Evolutionary conservation across 2,797 vertebrate genomes (phyloP).

Genomic region (Euthynnus affinis): DNA sequence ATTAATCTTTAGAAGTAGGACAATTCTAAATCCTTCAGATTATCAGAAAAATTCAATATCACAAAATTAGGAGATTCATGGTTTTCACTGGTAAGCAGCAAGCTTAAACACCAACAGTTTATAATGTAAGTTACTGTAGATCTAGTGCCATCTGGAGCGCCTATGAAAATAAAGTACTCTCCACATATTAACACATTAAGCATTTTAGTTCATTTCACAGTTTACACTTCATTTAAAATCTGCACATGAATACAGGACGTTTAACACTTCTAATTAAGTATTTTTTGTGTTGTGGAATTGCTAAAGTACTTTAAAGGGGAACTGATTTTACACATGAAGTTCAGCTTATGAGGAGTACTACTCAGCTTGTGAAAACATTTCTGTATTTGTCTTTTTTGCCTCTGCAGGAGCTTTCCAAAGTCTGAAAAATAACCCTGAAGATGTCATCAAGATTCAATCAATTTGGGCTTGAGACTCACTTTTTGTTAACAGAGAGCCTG

Average conservation of each 20-base stretch:
- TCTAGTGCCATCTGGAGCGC: not conserved
- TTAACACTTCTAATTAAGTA: not conserved
- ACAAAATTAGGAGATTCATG: not conserved
- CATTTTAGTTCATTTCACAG: not conserved
- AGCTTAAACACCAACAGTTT: constrained; percentile 1
- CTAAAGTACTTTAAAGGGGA: no score
- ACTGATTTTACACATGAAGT: not conserved
- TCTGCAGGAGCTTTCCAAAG: not conserved
- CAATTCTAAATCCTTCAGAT: constrained; percentile 5
- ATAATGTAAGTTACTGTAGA: not conserved
- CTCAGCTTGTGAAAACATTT: not conserved
- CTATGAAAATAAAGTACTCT: not conserved
- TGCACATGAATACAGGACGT: not conserved
- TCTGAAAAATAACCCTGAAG: constrained; percentile 2
- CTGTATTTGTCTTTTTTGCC: not conserved
- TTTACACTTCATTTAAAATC: not conserved
- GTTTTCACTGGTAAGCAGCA: not conserved
- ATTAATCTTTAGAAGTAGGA: not conserved
- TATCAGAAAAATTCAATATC: not conserved
- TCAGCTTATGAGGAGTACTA: not conserved
- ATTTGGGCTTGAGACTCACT: constrained; percentile 1
- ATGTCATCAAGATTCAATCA: not conserved
- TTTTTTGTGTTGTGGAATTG: not conserved
- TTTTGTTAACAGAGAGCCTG: not conserved
- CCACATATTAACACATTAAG: not conserved